Percentiles rank a stretch among this genome's conserved stretches.
Evolutionary conservation across 2,797 vertebrate genomes (phyloP).

Genomic region (Tenualosa ilisha): DNA sequence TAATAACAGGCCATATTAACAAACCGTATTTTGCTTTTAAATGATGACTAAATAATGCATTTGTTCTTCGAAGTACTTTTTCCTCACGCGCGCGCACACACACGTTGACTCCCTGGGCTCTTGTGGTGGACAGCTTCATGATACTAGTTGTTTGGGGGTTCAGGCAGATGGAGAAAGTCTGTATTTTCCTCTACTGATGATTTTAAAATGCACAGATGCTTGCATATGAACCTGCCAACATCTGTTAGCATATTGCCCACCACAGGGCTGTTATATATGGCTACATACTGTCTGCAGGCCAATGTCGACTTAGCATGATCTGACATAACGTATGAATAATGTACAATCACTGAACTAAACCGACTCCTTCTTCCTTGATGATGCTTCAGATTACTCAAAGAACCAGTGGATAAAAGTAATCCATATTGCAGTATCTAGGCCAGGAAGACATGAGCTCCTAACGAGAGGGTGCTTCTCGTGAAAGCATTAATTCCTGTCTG

Average conservation of each 20-base stretch:
- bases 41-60: neutral
- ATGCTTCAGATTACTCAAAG: slow-evolving; percentile 52
- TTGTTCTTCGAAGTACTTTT: neutral
- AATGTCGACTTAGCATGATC: neutral
- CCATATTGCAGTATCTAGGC: slow-evolving; percentile 69
- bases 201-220: slow-evolving; percentile 10
- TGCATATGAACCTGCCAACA: neutral
- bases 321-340: neutral
- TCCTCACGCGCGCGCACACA: neutral
- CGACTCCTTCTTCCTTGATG: neutral
- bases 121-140: neutral
- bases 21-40: neutral
- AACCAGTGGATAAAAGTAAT: slow-evolving; percentile 63
- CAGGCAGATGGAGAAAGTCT: neutral
- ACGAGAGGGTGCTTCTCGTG: slow-evolving; percentile 7
- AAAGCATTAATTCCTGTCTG: neutral
- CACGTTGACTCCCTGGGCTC: neutral
- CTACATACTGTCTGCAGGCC: neutral
- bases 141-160: neutral
- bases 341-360: slow-evolving; percentile 10
- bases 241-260: neutral
- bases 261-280: neutral
- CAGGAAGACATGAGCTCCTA: slow-evolving; percentile 66
- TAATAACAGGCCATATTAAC: neutral
- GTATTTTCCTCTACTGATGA: neutral